Conservation (phyloP, 2,888 invertebrate species). For the Drosophila anomelani region DNA sequence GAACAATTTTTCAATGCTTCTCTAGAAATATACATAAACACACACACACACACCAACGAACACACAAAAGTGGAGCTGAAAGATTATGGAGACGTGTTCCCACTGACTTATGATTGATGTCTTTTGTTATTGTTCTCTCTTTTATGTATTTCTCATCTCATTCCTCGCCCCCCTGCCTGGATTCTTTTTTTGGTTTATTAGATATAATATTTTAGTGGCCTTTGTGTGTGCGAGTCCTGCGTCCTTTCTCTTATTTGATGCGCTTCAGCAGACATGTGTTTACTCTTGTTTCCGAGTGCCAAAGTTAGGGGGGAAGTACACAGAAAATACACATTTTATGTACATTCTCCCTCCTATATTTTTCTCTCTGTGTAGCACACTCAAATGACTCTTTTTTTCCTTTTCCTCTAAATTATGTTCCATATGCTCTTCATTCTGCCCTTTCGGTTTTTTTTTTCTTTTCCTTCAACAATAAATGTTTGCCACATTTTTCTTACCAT, state of each 20-base stretch:
- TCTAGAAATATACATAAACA: slow-evolving; percentile 60
- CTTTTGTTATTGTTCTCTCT: slow-evolving; percentile 65
- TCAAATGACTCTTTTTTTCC: slow-evolving; percentile 65
- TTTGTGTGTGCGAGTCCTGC: slow-evolving; percentile 44
- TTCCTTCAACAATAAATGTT: slow-evolving; percentile 59
- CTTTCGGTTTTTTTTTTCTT: not conserved
- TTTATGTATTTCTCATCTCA: slow-evolving; percentile 33
- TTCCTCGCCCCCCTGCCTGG: slow-evolving; percentile 6
- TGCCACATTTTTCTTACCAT: slow-evolving; percentile 69
- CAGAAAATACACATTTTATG: slow-evolving; percentile 40
- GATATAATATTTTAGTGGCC: slow-evolving; percentile 79
- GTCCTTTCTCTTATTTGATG: slow-evolving; percentile 53
- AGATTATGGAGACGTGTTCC: slow-evolving; percentile 63
- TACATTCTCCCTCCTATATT: not conserved
- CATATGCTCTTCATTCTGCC: slow-evolving; percentile 49
- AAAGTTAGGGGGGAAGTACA: not conserved
- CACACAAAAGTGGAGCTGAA: slow-evolving; percentile 5
- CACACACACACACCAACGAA: not conserved
- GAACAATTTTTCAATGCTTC: slow-evolving; percentile 45
- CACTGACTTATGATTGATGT: slow-evolving; percentile 80
- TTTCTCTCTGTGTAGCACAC: slow-evolving; percentile 65
- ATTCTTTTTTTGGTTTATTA: slow-evolving; percentile 66
- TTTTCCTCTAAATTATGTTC: slow-evolving; percentile 61
- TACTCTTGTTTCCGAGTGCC: slow-evolving; percentile 56
- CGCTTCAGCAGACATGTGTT: slow-evolving; percentile 68